Base-by-base conservation (phyloP, 2,113 vertebrate genomes). In the Vireo altiloquus region DNA sequence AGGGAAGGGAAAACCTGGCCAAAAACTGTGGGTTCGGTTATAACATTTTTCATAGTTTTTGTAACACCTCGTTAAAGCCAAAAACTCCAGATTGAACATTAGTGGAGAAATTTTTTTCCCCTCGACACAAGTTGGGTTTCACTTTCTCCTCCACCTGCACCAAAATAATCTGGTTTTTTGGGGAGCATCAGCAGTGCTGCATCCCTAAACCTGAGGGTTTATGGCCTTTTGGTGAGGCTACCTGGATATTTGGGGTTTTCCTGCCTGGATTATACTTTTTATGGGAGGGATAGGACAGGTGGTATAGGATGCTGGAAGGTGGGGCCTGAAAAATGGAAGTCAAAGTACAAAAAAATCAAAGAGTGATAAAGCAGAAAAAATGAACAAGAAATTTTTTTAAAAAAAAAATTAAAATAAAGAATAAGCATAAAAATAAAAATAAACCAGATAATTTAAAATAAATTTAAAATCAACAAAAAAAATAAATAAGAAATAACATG, bases 11-110 rank as follows among this genome's bases (percentile, higher is more conserved):
- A 75, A 97, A 61, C 46, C 15, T 3, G 90, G 95, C 64, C 82
- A 93, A 71, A 79, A 97, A 85, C 94, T 59, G 87, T 72, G 96
- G 31, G 28, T 88, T 97, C 40, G 42, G 74, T 96, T 94, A 92
- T 54, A 74, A 60, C 56, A 81, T 91, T 96, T 96, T 95, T 96
- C 96, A 94, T 94, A 28, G 96, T 95, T 97, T 96, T 96, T 94
- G 95, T 94, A 95, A 96, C 94, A 97, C 97, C 96, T 97, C 97
- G 97, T 97, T 96, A 97, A 98, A 97, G 96, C 91, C 91, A 30
- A 97, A 96, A 97, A 94, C 94, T 95, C 95, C 54, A 24, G 35
- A 59, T 8, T 94, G 81, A 90, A 96, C 82, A 64, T 87, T 83
- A 87, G 13, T 10, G 23, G 94, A 71, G 30, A 54, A 59, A 42